Conservation (phyloP, 1,140 invertebrate genomes). For the Periplaneta americana region DNA sequence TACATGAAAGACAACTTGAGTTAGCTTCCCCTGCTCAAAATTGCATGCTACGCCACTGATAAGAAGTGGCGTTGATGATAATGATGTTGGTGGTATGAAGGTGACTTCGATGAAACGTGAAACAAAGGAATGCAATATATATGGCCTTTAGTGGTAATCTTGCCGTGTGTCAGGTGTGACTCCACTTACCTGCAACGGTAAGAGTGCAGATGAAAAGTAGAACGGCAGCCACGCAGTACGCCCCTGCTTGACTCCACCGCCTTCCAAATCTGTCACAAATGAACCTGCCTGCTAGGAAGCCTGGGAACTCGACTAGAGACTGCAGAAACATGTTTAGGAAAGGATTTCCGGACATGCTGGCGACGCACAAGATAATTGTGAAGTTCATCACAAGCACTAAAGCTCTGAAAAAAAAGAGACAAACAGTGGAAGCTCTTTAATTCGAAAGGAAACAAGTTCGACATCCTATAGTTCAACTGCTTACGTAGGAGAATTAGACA, state of each 20-base stretch:
- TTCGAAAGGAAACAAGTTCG: too few species aligned
- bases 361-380: constrained; percentile 52
- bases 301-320: constrained; percentile 53
- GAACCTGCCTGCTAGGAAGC: constrained; percentile 38
- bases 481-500: too few species aligned
- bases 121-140: too few species aligned
- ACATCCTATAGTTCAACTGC: too few species aligned
- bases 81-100: too few species aligned
- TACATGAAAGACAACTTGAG: too few species aligned
- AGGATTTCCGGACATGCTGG: constrained; percentile 56
- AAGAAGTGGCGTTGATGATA: too few species aligned
- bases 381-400: constrained; percentile 52
- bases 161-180: too few species aligned
- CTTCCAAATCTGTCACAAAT: constrained; percentile 45
- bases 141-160: too few species aligned
- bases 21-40: too few species aligned
- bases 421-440: not conserved
- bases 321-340: constrained; percentile 62
- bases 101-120: too few species aligned
- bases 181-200: constrained; percentile 35
- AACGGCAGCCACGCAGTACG: constrained; percentile 37
- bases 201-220: constrained; percentile 37
- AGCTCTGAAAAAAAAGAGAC: constrained; percentile 37
- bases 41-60: too few species aligned
- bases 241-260: constrained; percentile 41